phyloP scores from a whole-genome alignment of 2,113 vertebrate genomes.

The Desmodus rotundus region DNA sequence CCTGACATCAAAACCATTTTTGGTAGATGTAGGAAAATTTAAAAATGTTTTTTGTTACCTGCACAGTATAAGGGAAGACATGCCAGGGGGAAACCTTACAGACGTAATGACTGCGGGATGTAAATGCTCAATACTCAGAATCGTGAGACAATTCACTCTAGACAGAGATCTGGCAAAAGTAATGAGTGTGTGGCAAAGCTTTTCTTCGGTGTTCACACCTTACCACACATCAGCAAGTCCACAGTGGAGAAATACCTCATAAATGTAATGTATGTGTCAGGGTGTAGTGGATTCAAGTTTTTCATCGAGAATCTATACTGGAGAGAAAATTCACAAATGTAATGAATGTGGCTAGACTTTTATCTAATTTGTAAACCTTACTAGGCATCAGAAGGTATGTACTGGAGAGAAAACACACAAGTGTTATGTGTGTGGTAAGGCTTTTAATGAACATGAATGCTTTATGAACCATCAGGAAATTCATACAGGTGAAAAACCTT shows the following conservation, averaged over 20 bases:
- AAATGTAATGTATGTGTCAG: too few species aligned
- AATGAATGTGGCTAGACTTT: neutral
- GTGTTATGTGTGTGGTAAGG: neutral
- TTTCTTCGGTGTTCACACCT: too few species aligned
- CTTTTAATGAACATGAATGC: neutral
- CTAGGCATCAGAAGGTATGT: neutral
- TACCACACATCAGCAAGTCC: too few species aligned
- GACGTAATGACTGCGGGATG: neutral
- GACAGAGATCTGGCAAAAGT: too few species aligned
- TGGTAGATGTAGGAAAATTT: neutral
- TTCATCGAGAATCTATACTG: neutral
- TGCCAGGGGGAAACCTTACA: neutral
- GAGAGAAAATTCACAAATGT: neutral
- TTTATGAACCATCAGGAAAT: neutral
- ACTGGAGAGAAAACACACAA: neutral
- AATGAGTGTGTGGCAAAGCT: too few species aligned
- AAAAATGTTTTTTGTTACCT: neutral
- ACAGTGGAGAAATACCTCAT: too few species aligned
- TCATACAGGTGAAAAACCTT: too few species aligned
- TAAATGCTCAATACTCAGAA: too few species aligned
- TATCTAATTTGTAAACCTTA: neutral
- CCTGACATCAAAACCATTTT: too few species aligned
- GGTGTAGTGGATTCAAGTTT: too few species aligned
- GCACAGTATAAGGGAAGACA: neutral
- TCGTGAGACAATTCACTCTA: too few species aligned